Evolutionary conservation across 2,888 invertebrate species (phyloP), one percentile per base, ranked within the genome.

Genomic region (Euphydryas editha): DNA sequence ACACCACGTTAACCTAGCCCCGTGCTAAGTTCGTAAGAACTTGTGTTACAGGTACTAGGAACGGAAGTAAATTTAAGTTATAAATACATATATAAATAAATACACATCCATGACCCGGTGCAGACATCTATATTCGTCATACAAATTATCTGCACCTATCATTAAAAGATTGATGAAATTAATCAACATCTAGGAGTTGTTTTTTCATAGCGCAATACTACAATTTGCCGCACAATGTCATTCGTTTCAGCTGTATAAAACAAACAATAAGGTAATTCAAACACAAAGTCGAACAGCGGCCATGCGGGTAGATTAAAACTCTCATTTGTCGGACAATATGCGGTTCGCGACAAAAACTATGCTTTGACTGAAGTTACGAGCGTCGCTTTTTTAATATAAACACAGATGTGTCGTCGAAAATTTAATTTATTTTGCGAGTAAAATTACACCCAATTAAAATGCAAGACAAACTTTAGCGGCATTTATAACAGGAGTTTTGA

Each of bases 301-400:
- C 57, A 72, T 72, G 68, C 68, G 72, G 72, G 72, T 66, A 60
- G 67, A 65, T 70, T 62, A 67, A 44, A 70, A 67, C 62, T 47
- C 65, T 68, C 51, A 59, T 57, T 59, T 58, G 59, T 59, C 62
- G 59, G 57, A 57, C 66, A 69, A 62, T 30, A 42, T 24, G 36
- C 21, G n/a, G 56, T 10, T 42, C 55, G 51, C 56, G 60, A 57
- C 63, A 65, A 65, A 65, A 68, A 65, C 65, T 57, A 57, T 46
- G 71, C 71, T 71, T 71, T 69, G 64, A 67, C 62, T 61, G 60
- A 58, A 63, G 63, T 44, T 60, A 60, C 30, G 57, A 60, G 64
- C 49, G 64, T 30, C 47, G 57, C 46, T 60, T 67, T 67, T 67
- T 67, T 64, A 67, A 67, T 57, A 60, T 59, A 59, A 42, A 57